phyloP scores from a whole-genome alignment of 2,888 invertebrate genomes.

The Nasonovia ribisnigri region DNA sequence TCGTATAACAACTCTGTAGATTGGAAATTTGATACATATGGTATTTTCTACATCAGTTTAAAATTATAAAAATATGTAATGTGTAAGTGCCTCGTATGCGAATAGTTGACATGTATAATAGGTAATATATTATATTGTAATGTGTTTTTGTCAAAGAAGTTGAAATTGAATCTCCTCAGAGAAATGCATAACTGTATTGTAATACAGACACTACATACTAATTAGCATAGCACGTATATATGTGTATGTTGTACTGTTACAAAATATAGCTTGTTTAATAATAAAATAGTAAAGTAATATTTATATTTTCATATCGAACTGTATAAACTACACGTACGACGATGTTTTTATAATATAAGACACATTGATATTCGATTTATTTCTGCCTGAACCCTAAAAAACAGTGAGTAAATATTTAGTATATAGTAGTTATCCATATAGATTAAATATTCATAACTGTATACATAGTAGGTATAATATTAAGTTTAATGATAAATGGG shows the following conservation, averaged over 20 bases:
- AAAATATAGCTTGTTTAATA: background rate
- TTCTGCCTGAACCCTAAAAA: background rate
- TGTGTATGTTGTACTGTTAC: too few species aligned
- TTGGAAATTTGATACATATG: background rate
- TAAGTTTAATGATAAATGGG: too few species aligned
- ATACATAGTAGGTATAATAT: too few species aligned
- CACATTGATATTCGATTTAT: background rate
- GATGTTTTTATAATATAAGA: background rate
- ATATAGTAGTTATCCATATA: background rate
- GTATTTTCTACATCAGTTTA: background rate
- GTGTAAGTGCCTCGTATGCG: background rate
- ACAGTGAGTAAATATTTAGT: background rate
- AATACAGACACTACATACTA: background rate
- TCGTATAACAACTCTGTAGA: background rate
- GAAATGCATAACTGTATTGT: background rate
- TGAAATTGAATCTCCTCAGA: background rate
- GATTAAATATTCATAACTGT: too few species aligned
- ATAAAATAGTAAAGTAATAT: background rate
- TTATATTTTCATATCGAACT: background rate
- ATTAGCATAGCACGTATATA: background rate
- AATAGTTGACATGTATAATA: background rate
- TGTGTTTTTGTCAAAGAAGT: background rate
- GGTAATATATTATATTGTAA: background rate
- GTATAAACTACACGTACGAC: background rate
- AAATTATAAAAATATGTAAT: background rate